Base-by-base conservation (phyloP, 1,140 invertebrate genomes). In the Drosophila repletoides region DNA sequence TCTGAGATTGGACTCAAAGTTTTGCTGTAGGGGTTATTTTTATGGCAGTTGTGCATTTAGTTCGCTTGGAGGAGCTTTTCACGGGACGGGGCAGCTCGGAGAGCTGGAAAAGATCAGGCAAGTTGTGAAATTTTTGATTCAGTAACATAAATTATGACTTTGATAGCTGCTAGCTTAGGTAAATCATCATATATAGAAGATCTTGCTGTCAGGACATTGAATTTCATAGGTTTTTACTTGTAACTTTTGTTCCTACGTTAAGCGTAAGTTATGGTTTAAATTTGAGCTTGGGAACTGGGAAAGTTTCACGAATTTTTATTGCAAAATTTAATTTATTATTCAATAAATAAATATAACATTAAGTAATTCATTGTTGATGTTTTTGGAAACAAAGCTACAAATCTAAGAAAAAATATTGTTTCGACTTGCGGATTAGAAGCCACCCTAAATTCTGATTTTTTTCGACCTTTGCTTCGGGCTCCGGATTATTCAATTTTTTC, bases 21-120 rank as follows among this genome's bases (percentile, higher is more conserved):
- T 66, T 60, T 60, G 43, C 61, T 49, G 43, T 29, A 48, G 52
- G 52, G 51, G 26, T 65, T 66, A 51, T 60, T 66, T 66, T 66
- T 66, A 66, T 66, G 63, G 63, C 55, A 66, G 55, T 66, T 66
- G 55, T 60, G 63, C 28, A 60, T 66, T 60, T 43, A 66, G 63
- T 66, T 59, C 40, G 55, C 63, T 31, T 34, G 22, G 12, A 48
- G 15, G 43, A 22, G 33, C 21, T 34, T 5, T 6, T 10, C n/a
- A 34, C 6, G 26, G 21, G 21, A n/a, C n/a, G 12, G 26, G 6
- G 12, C 4, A 2, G 24, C n/a, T 2, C 14, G n/a, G 15, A 9
- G 34, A 15, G 43, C 12, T 5, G 1, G 4, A 6, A 24, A 10
- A 36, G 31, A 36, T 45, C 41, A 17, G 5, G 5, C 36, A 58